Evolutionary conservation across 2,888 invertebrate genomes (phyloP), one percentile per base, ranked within the genome.

Genomic region (Chrysolina haemoptera): DNA sequence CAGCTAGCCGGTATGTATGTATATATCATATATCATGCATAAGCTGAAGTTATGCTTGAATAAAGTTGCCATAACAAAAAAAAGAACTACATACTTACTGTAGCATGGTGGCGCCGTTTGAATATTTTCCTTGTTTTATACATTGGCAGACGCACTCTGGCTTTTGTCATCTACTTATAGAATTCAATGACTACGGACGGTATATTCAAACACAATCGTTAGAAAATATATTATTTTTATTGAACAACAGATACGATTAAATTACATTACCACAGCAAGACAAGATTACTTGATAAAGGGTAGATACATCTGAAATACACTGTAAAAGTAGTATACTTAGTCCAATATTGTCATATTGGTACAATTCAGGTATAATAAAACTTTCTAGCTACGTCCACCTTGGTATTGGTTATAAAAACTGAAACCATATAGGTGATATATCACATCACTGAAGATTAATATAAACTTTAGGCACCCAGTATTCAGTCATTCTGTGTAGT

Each of bases 381-480:
- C 43, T 50, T 41, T 63, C 68, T 68, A 68, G 53, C 71, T 73
- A 73, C 43, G 48, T 71, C 27, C 69, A 71, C 67, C 74, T 72
- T 73, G 67, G 64, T 27, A 65, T 70, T 73, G 72, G 74, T 78
- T 71, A 74, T 43, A 11, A 74, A 62, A 67, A 66, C 70, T 74
- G 46, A 78, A 78, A 80, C 78, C 76, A 73, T 75, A 76, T 70
- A 76, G 72, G 73, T 74, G 74, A 73, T 75, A 79, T 22, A 82
- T 80, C 80, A 80, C 81, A 79, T 79, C 77, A 75, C 76, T 76
- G 76, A 69, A 74, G 74, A 78, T 77, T 75, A 75, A 53, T 71
- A 79, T 77, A 77, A 76, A 74, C 66, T 79, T 79, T 79, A 81
- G 83, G 82, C 83, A 83, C 82, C 82, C 81, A 80, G 79, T 80